Base-by-base conservation (phyloP, 2,113 vertebrate genomes). In the Ranitomeya variabilis region DNA sequence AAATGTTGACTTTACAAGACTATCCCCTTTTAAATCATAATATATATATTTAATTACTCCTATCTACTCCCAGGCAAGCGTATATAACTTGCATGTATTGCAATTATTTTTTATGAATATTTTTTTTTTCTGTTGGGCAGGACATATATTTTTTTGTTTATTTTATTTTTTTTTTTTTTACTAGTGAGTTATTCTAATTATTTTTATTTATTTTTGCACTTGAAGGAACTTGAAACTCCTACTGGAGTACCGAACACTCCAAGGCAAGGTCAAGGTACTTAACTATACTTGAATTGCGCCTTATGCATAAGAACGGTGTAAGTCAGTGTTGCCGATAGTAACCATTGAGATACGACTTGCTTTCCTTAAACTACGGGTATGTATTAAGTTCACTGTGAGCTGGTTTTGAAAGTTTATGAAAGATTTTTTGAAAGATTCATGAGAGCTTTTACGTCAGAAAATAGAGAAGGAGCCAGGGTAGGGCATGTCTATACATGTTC, bases 201-300 rank as follows among this genome's bases (percentile, higher is more conserved):
- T 15, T 7, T 15, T 4, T 16, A 26, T 37, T 16, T 31, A 14
- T 52, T 51, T 23, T 23, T 4, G 18, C 8, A 11, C 19, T 81
- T 19, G 64, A 91, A 98, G 98, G 97, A 97, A 90, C 90, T 96
- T 91, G 97, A 98, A 88, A 93, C 93, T 73, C 95, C 94, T 94
- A 91, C 94, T 91, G 94, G 95, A 94, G 91, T 95, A 90, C 93
- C 96, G 92, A 93, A 95, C 93, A 95, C 96, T 92, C 93, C 96
- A 90, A 97, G 95, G 94, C 95, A 96, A 92, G 98, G 97, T 93
- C 97, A 99, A 98, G 98, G 98, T 99, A 96, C 91, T 2, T 19
- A 19, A 51, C 15, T 76, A 14, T 71, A 67, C 12, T 6, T 57
- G 5, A 57, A 9, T 57, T 57, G 8, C 12, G 55, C 12, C 12